Evolutionary conservation across 2,113 vertebrate species (phyloP), one percentile per base, ranked within the genome.

Genomic region (Oreotrochilus melanogaster): DNA sequence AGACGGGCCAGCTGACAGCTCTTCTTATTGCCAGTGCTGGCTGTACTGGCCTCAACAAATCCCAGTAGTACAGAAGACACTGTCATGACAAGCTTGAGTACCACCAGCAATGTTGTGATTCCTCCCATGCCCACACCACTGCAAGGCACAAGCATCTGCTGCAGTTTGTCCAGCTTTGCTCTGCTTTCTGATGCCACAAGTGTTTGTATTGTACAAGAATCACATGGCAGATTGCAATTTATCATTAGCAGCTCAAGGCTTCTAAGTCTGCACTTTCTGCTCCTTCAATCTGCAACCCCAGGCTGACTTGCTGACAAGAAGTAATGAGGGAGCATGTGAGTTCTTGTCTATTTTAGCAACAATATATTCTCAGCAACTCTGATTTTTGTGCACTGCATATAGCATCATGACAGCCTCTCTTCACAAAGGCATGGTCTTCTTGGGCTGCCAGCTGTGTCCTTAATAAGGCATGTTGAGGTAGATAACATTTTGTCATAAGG

Each of bases 301-400:
- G 83, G 67, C 22, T 92, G 79, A 73, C 61, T 78, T 65, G 30
- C 27, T 85, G 89, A 78, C 76, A 73, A 61, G 47, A 83, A 71
- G 31, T 64, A 88, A 91, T 57, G 62, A 91, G 45, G 18, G 28
- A 84, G 3, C 2, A 0, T 17, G 22, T 18, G 39, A 94, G 42
- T 16, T 80, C 81, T 71, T 86, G 24, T 92, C 31, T 48, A 43
- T 87, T 86, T 92, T 72, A 91, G 47, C n/a, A 56, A 48, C 27
- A 91, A 81, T 51, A 92, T 89, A 78, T 70, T n/a, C 17, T 78
- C 42, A 57, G 56, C 39, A 86, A 80, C 86, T 89, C 64, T 57
- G 33, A 66, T 70, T 92, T 89, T 50, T 70, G 86, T 56, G 31
- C 45, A 73, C 24, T 75, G 21, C 35, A 35, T 28, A 76, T 8